Evolutionary conservation across 2,888 invertebrate genomes (phyloP).

Genomic region (Crioceris asparagi): DNA sequence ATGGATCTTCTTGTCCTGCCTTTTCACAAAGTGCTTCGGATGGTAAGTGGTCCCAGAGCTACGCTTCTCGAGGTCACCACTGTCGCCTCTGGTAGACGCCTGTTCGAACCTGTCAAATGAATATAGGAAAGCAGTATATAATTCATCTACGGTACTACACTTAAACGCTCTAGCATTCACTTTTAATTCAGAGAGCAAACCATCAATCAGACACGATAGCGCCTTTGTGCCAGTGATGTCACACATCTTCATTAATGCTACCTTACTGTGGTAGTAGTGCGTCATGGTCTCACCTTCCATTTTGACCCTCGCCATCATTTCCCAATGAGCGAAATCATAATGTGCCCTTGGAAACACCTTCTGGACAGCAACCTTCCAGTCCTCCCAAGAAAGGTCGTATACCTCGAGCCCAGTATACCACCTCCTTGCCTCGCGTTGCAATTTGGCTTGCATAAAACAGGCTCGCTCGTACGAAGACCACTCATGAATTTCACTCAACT

Average conservation of each 20-base stretch:
- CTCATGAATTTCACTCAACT: slow-evolving; percentile 13
- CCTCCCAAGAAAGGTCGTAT: slow-evolving; percentile 22
- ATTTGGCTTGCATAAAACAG: slow-evolving; percentile 13
- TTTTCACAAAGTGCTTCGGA: neutral
- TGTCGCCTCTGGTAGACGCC: neutral
- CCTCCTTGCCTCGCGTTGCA: slow-evolving; percentile 12
- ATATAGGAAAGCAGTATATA: neutral
- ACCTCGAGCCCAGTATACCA: slow-evolving; percentile 14
- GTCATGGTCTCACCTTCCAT: slow-evolving; percentile 23
- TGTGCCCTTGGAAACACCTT: slow-evolving; percentile 20
- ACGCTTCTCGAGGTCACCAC: neutral
- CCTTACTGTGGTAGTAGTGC: slow-evolving; percentile 25
- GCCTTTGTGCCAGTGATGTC: slow-evolving; percentile 13
- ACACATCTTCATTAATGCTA: slow-evolving; percentile 17
- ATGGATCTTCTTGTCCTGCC: neutral
- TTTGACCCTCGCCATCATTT: slow-evolving; percentile 22
- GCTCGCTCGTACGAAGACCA: slow-evolving; percentile 14
- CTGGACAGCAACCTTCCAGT: slow-evolving; percentile 21
- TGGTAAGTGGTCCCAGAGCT: neutral
- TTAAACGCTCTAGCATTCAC: slow-evolving; percentile 17
- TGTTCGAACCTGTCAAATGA: no score
- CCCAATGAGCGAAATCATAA: slow-evolving; percentile 24
- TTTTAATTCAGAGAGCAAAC: slow-evolving; percentile 17
- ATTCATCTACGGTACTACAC: neutral
- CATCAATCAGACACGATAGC: slow-evolving; percentile 17